Base-by-base conservation (phyloP, 2,797 vertebrate species). In the Toxotes lorentzi region DNA sequence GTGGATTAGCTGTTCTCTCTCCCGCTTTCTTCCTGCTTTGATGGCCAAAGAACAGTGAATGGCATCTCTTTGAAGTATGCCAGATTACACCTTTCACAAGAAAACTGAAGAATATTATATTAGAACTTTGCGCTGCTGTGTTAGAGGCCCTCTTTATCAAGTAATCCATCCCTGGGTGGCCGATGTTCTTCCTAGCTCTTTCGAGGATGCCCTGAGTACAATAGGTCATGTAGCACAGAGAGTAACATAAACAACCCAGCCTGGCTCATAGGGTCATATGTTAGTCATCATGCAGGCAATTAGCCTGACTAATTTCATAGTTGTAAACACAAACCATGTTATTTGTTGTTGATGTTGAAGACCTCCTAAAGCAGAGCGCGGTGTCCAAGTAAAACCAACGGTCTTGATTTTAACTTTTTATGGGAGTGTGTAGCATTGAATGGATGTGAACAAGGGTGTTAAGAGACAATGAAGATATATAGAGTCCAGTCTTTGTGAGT, bases 211-310 rank as follows among this genome's bases (percentile, higher is more conserved):
- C 70, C 86, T 72, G 78, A 66, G 71, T 75, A 76, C 84, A 91
- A 60, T 75, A 74, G 77, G 70, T 86, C 78, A 72, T 65, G 83
- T 62, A 57, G 43, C 64, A 21, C 54, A n/a, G 58, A 81, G 56
- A 70, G 58, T 8, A 89, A 83, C 64, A 79, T 87, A 90, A 92
- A 94, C 85, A 92, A n/a, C 21, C n/a, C 53, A 48, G 64, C 21
- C 27, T 5, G 2, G 32, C 75, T 71, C 56, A 67, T 32, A 8
- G 40, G 64, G 69, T 88, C 85, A 80, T 85, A 75, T 84, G 85
- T 69, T 83, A 56, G 70, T 70, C 77, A 88, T 87, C 78, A 79
- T 10, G n/a, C 40, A 19, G 24, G 48, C 71, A 90, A 80, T 86
- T 84, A 81, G 68, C 24, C 13, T n/a, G 23, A 72, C 69, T 41